Evolutionary conservation across 2,113 vertebrate genomes (phyloP).

Genomic region (Serilophus lunatus): DNA sequence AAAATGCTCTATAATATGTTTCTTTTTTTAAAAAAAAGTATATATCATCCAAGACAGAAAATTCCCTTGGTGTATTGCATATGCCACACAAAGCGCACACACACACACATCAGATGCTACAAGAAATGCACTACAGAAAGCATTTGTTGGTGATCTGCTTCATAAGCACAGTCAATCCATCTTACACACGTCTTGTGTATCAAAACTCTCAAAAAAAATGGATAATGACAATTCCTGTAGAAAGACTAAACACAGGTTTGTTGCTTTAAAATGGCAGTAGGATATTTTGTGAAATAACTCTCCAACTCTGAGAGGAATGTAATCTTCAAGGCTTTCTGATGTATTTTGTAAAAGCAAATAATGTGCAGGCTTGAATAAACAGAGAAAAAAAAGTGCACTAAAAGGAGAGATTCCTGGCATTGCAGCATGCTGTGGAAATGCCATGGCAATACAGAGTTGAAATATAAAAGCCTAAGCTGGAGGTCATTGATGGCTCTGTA

Average conservation of each 20-base stretch:
- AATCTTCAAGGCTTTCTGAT: conserved; percentile 13
- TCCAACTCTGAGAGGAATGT: neutral
- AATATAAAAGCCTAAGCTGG: neutral
- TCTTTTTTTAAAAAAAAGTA: neutral
- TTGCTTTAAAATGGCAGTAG: neutral
- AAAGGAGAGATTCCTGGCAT: conserved; percentile 28
- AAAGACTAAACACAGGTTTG: neutral
- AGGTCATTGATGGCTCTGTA: neutral
- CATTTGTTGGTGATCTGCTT: neutral
- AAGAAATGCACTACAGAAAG: neutral
- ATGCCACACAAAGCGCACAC: neutral
- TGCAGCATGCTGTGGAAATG: neutral
- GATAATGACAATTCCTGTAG: neutral
- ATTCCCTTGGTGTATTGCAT: neutral
- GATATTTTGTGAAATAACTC: neutral
- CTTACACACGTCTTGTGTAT: neutral
- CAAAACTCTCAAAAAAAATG: neutral
- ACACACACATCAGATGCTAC: neutral
- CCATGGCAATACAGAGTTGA: neutral
- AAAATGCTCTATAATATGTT: neutral
- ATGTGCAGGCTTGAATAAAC: neutral
- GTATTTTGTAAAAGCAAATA: conserved; percentile 45
- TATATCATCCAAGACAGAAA: neutral
- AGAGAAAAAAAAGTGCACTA: neutral
- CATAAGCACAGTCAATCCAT: neutral